A percentile compares a stretch with the other conserved stretches of the same genome.
These are phyloP conservation scores for Pagetopsis macropterus DNA, from an alignment of 2,797 vertebrate species.

Conservation along the genomic window DNA sequence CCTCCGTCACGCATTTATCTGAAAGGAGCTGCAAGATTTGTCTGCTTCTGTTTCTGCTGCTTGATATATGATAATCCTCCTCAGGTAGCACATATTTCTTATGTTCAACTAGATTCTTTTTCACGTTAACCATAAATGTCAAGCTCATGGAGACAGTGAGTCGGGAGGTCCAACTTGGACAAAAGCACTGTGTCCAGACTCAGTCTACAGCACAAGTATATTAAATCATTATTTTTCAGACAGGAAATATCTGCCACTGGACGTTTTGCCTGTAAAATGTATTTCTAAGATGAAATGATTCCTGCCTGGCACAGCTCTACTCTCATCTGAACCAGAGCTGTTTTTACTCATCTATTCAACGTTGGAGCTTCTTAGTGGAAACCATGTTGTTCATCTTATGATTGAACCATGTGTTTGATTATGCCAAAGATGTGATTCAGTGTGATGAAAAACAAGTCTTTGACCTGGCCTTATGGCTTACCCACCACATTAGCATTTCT, in stretches of 20 bases:
- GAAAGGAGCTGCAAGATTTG: constrained; percentile 65
- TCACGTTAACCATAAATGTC: constrained; percentile 79
- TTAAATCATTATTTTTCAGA: constrained; percentile 81
- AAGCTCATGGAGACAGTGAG: constrained; percentile 76
- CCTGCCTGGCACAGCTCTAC: constrained; percentile 62
- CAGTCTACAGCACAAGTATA: constrained; percentile 71
- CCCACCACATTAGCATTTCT: constrained; percentile 73
- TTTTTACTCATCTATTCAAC: constrained; percentile 55
- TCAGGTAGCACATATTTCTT: constrained; percentile 69
- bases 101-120: constrained; percentile 70
- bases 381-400: constrained; percentile 43
- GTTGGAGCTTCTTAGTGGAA: constrained; percentile 43
- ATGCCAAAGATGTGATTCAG: constrained; percentile 56
- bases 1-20: constrained; percentile 62
- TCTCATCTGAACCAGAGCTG: constrained; percentile 50
- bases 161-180: constrained; percentile 75
- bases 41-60: constrained; percentile 70
- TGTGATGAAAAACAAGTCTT: constrained; percentile 68
- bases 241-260: constrained; percentile 80
- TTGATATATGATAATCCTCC: constrained; percentile 76
- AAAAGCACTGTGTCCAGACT: constrained; percentile 80
- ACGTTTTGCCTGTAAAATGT: constrained; percentile 78
- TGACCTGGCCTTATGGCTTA: constrained; percentile 64
- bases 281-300: constrained; percentile 80
- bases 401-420: constrained; percentile 62